Base-by-base conservation (phyloP, 2,113 vertebrate species). In the Syngnathus typhle region DNA sequence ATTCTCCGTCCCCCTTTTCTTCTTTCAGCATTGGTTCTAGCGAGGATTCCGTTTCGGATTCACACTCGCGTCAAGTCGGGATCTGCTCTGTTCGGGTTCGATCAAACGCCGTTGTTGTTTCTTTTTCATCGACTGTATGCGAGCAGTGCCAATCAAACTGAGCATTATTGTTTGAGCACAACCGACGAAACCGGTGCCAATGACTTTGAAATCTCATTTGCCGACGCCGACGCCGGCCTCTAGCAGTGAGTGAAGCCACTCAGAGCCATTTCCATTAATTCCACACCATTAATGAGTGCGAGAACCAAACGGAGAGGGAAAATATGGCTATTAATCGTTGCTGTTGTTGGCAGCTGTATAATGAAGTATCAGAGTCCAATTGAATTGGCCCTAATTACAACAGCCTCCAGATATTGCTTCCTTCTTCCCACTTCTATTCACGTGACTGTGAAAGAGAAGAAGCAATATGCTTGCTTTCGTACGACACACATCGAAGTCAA, bases 381-480 rank as follows among this genome's bases (percentile, higher is more conserved):
- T 88, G 87, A 91, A 90, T 87, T 84, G 86, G 81, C 73, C 74
- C 88, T 90, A 91, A 91, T 90, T 90, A 89, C 87, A 85, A 70
- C 76, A 84, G 79, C 87, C 87, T 88, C 72, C 78, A 90, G 90
- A 90, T 90, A 90, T 87, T 85, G 77, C 83, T 89, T 85, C 85
- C 87, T 90, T 78, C 86, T 74, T 87, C 84, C 64, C 77, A 77
- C 68, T 82, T 73, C 65, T 84, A 83, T 84, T 74, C 84, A 79
- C 78, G 71, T 56, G 69, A 72, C 74, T 49, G 64, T 32, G 8
- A 39, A 44, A 65, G 56, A 49, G 39, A 38, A 65, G 49, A 47
- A 32, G 65, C 51, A 66, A 66, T 55, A 66, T 39, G 49, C 65
- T 66, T 44, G 27, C 62, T 38, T 47, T 15, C 13, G 68, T 47